Conservation (phyloP, 2,113 vertebrate genomes). For the Upupa epops region DNA sequence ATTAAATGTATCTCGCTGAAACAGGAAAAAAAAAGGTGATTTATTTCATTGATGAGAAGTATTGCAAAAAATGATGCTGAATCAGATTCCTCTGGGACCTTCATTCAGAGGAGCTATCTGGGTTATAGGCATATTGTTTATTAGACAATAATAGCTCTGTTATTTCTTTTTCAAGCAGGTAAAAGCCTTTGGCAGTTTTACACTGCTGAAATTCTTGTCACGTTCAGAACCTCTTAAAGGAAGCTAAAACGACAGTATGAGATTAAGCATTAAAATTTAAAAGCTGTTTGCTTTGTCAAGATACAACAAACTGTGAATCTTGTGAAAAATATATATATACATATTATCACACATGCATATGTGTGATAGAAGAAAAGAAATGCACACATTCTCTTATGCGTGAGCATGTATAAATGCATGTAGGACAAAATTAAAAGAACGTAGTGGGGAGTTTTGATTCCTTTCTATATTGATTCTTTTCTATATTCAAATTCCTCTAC, state of each 20-base stretch:
- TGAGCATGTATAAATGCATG: neutral
- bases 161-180: slow-evolving; percentile 32
- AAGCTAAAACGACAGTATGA: neutral
- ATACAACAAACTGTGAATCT: neutral
- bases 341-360: too few relatives aligned
- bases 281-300: neutral
- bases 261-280: slow-evolving; percentile 24
- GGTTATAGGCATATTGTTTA: slow-evolving; percentile 11
- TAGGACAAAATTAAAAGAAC: neutral
- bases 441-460: neutral
- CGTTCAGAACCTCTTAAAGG: neutral
- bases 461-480: neutral
- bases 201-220: slow-evolving; percentile 17
- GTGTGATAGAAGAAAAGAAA: neutral
- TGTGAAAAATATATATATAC: neutral
- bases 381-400: neutral
- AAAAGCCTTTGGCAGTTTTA: slow-evolving; percentile 17
- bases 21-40: neutral
- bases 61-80: slow-evolving; percentile 13
- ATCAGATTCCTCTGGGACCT: neutral
- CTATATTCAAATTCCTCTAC: neutral
- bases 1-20: neutral
- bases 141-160: slow-evolving; percentile 31
- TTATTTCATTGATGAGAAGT: neutral
- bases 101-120: neutral